These are phyloP conservation scores for Drosophila multiciliata DNA, from an alignment of 2,888 invertebrate species.

Conservation along the genomic window DNA sequence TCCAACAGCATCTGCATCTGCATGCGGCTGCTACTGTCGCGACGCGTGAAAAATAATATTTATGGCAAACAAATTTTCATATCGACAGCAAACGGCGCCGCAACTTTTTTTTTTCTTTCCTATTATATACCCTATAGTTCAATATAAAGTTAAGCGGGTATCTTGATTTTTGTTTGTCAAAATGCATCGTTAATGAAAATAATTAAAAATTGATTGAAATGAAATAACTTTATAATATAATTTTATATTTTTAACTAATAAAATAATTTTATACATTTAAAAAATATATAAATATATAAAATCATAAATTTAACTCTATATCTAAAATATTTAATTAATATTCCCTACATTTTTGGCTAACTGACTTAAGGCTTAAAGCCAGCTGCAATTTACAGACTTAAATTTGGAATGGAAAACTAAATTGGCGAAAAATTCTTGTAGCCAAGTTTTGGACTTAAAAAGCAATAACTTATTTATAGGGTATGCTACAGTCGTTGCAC, in stretches of 20 bases:
- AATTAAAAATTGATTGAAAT: background rate
- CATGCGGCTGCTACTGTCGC: constrained; percentile 66
- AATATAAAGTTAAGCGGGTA: background rate
- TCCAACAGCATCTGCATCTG: constrained; percentile 27
- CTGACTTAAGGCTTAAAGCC: too few species aligned
- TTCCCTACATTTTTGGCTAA: too few species aligned
- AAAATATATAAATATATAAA: too few species aligned
- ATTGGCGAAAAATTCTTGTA: too few species aligned
- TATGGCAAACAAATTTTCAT: constrained; percentile 80
- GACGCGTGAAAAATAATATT: constrained; percentile 74
- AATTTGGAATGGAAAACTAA: too few species aligned
- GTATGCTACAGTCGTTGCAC: background rate
- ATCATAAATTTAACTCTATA: background rate
- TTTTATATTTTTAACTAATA: too few species aligned
- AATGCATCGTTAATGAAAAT: background rate
- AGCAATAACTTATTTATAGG: background rate
- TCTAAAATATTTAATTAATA: too few species aligned
- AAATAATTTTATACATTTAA: too few species aligned
- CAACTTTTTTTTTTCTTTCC: constrained; percentile 4
- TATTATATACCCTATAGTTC: background rate
- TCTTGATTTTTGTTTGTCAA: rapidly evolving
- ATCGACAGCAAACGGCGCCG: constrained; percentile 68
- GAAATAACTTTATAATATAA: too few species aligned
- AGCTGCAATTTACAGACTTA: too few species aligned
- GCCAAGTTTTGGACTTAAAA: too few species aligned